A percentile compares a stretch with the other conserved stretches of the same genome.
These are phyloP conservation scores for Pyralis farinalis DNA, from an alignment of 2,888 invertebrate genomes.

Conservation along the genomic window DNA sequence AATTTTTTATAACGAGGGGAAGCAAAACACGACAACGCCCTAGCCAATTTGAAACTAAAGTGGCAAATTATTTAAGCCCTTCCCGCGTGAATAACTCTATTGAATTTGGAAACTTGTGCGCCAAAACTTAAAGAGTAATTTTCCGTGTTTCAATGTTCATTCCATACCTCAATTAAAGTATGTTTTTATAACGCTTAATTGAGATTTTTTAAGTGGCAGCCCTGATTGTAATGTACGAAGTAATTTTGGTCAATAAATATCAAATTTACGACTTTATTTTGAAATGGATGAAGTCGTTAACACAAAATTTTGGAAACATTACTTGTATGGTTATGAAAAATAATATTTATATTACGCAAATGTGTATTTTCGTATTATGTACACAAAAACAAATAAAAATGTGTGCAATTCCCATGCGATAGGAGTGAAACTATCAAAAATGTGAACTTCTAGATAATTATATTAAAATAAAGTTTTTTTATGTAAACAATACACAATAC, in stretches of 20 bases:
- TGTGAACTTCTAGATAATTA: no score
- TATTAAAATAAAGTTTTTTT: no score
- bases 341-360: no score
- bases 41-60: conserved; percentile 43
- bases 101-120: conserved; percentile 14
- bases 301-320: no score
- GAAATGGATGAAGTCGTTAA: background rate
- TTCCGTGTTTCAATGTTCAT: accelerated
- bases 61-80: conserved; percentile 41
- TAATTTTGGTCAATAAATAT: conserved; percentile 14
- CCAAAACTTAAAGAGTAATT: conserved; percentile 1
- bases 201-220: conserved; percentile 30
- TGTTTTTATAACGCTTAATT: conserved; percentile 36
- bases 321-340: no score
- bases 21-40: conserved; percentile 26
- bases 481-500: no score
- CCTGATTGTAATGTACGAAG: conserved; percentile 25
- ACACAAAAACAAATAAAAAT: no score
- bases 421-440: no score
- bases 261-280: conserved; percentile 1
- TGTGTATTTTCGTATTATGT: no score
- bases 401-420: no score
- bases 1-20: conserved; percentile 47
- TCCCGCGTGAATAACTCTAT: conserved; percentile 17
- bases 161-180: conserved; percentile 22